Percentiles rank a stretch among this genome's conserved stretches.
These are phyloP conservation scores for Drosophila cognata DNA, from an alignment of 2,888 invertebrate species.

Conservation along the genomic window DNA sequence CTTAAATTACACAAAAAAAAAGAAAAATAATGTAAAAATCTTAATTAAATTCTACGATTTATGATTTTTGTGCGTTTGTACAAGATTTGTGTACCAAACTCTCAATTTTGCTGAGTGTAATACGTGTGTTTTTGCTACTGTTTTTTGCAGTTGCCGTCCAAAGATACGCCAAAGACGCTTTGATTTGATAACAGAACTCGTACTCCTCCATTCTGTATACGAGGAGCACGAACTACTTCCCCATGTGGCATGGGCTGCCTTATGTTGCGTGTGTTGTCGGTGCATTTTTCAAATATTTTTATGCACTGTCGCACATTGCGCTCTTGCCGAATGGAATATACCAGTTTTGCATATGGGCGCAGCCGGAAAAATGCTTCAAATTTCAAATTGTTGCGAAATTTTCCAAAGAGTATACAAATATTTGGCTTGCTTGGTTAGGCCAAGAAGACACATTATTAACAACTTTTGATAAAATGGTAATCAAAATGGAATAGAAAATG, in stretches of 20 bases:
- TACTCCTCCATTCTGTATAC: background rate
- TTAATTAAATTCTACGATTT: background rate
- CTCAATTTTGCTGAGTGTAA: background rate
- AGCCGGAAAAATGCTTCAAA: constrained; percentile 38
- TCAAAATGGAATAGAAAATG: background rate
- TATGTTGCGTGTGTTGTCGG: constrained; percentile 50
- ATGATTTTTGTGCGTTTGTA: background rate
- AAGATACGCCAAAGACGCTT: constrained; percentile 51
- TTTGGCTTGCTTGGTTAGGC: background rate
- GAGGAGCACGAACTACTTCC: background rate
- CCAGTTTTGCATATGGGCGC: constrained; percentile 43
- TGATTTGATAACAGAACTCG: constrained; percentile 69
- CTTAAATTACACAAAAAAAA: background rate
- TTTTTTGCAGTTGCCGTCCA: constrained; percentile 17
- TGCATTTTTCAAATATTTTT: constrained; percentile 76
- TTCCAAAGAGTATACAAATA: constrained; percentile 25
- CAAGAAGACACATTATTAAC: background rate
- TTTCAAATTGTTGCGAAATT: constrained; percentile 41
- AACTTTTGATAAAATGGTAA: background rate
- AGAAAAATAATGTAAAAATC: background rate
- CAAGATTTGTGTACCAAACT: too few species aligned
- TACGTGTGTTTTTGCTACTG: constrained; percentile 18
- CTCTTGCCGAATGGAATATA: constrained; percentile 51
- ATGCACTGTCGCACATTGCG: constrained; percentile 73
- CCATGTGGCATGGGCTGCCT: constrained; percentile 9